Evolutionary conservation across 2,888 invertebrate genomes (phyloP), one percentile per base, ranked within the genome.

Genomic region (Protonemura montana): DNA sequence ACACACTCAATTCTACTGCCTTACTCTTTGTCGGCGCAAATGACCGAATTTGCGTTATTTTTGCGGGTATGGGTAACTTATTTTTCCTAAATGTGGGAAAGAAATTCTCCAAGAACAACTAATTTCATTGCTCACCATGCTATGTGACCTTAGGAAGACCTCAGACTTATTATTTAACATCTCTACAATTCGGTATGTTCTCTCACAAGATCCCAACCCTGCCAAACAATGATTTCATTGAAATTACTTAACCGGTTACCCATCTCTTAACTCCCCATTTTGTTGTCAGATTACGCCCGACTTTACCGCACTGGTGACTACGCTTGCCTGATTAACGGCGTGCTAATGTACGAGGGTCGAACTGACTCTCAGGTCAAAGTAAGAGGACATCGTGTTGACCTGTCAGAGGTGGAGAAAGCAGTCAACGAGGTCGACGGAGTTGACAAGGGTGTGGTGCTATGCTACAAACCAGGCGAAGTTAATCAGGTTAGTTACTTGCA

Each of bases 251-350:
- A 41, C 13, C 41, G 5, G 13, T 7, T 5, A 59, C 59, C 59
- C 7, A 7, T 2, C 59, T 21, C 59, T 59, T 21, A 59, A 3
- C 3, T 1, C 16, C 3, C 59, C 59, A 2, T 82, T 0, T 29
- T 10, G 2, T 21, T 21, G 10, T 0, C 86, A 95, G 95, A 94
- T 88, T 96, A 94, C 89, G 93, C 94, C 0, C 94, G 94, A 29
- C 92, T 97, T 0, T 98, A 96, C 91, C 94, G 95, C 86, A 97
- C 97, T 0, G 98, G 98, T 0, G 98, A 98, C 90, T 97, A 94
- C 89, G 98, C 96, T 0, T 93, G 94, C 21, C 92, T 97, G 0
- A 92, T 94, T 85, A 95, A 96, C 88, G 95, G 94, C 0, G 93
- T 93, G 7, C 89, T 93, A 7, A 91, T 97, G 29, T 91, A 95